Evolutionary conservation across 2,113 vertebrate species (phyloP), one percentile per base, ranked within the genome.

Genomic region (Xyliphius kryptos): DNA sequence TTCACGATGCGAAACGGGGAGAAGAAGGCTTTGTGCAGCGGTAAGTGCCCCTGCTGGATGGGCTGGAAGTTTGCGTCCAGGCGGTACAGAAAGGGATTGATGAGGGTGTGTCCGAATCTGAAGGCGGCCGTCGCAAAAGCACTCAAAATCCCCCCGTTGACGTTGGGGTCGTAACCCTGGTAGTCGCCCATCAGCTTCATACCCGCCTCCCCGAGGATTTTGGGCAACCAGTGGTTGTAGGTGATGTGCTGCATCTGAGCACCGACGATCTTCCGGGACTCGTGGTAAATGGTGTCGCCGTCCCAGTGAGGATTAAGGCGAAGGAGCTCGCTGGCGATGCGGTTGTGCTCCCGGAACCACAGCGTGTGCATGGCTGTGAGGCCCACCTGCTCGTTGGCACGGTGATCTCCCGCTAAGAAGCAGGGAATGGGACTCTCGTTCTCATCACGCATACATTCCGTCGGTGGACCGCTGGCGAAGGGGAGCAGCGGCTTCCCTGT

Each of bases 231-330:
- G 70, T 99, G 95, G 67, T 58, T 89, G 82, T 94, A 99, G 69
- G 95, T 98, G 84, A 99, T 92, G 75, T 97, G 95, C 75, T 99
- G 96, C 87, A 99, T 89, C 85, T 97, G 88, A 5, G 96, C 96
- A 9, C 96, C 95, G 32, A 99, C 88, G 17, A 99, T 88, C 84
- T 98, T 99, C 11, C 95, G 85, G n/a, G 95, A 86, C 80, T 99
- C 96, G 0, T 99, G 90, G 84, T 98, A 99, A 74, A 98, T 88
- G 67, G 94, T 98, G 83, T 99, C 94, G 0, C 96, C 93, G 1
- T 98, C 94, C 96, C 96, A 99, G 75, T 99, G 95, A 0, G 95
- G 93, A 79, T 99, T 99, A 37, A 98, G 84, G 49, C 84, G 80
- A 56, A 99, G 86, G 12, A 99, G 78, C 76, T 94, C 93, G 0